These are phyloP conservation scores for Cataglyphis albicans DNA, from an alignment of 2,888 invertebrate genomes.

Conservation along the genomic window DNA sequence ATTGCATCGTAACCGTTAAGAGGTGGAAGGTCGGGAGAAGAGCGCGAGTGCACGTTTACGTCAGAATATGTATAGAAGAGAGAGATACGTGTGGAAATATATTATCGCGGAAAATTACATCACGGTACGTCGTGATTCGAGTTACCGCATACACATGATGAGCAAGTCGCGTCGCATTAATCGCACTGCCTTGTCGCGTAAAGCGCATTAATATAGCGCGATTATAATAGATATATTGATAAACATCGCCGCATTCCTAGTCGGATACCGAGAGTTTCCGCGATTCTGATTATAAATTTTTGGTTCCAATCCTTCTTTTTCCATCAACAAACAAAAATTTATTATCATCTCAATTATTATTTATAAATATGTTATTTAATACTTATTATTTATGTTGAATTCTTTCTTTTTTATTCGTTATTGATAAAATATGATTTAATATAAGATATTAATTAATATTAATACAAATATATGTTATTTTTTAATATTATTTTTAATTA, in stretches of 20 bases:
- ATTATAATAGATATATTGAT: slow-evolving; percentile 33
- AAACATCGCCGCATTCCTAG: neutral
- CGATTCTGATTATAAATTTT: neutral
- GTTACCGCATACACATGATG: slow-evolving; percentile 21
- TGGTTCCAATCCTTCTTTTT: neutral
- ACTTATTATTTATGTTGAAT: no score
- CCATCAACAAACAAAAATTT: neutral
- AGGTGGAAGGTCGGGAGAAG: slow-evolving; percentile 68
- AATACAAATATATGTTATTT: no score
- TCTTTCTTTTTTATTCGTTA: no score
- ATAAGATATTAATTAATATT: no score
- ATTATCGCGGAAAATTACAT: slow-evolving; percentile 64
- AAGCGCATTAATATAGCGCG: slow-evolving; percentile 26
- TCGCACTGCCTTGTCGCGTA: slow-evolving; percentile 55
- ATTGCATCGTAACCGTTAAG: slow-evolving; percentile 77
- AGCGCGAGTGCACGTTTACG: neutral
- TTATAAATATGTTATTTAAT: no score
- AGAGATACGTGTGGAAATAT: slow-evolving; percentile 54
- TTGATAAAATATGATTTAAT: no score
- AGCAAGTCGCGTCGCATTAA: slow-evolving; percentile 52
- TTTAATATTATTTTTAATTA: no score
- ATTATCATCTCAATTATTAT: no score
- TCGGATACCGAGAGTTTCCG: neutral
- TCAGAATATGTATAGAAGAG: neutral
- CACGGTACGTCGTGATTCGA: slow-evolving; percentile 38